phyloP scores from a whole-genome alignment of 2,113 vertebrate genomes.

The Alces alces region DNA sequence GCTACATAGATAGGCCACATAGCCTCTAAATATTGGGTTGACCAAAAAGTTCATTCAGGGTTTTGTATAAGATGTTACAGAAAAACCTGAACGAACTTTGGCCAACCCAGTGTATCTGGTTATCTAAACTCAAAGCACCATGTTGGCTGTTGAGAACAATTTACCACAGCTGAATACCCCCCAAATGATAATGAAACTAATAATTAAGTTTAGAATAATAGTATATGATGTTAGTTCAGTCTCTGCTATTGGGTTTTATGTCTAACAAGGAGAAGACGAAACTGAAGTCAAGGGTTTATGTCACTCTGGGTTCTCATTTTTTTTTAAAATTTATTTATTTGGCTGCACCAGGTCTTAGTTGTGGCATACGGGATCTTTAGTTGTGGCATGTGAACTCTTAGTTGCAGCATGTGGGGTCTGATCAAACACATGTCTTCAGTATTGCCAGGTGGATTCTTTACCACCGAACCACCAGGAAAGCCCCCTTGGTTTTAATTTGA shows the following conservation, averaged over 20 bases:
- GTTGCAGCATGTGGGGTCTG: neutral
- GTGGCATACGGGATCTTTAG: neutral
- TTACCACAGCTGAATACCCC: neutral
- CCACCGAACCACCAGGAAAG: neutral
- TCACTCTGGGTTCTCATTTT: neutral
- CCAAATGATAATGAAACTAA: neutral
- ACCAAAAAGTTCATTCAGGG: neutral
- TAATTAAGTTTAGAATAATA: neutral
- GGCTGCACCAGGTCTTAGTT: neutral
- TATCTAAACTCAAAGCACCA: neutral
- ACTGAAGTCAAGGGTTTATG: neutral
- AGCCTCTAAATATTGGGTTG: neutral
- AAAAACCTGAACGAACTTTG: neutral
- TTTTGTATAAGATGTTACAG: neutral
- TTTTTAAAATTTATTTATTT: neutral
- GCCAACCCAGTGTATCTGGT: neutral
- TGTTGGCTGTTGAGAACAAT: neutral
- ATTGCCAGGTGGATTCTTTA: neutral
- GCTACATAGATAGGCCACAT: neutral
- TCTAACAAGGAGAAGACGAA: slow-evolving; percentile 15
- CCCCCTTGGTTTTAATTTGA: neutral
- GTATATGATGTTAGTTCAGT: neutral
- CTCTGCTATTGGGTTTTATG: neutral
- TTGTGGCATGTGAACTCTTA: neutral
- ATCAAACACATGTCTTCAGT: neutral